Base-by-base conservation (phyloP, 1,140 invertebrate species). In the Hypsibius dujardini region DNA sequence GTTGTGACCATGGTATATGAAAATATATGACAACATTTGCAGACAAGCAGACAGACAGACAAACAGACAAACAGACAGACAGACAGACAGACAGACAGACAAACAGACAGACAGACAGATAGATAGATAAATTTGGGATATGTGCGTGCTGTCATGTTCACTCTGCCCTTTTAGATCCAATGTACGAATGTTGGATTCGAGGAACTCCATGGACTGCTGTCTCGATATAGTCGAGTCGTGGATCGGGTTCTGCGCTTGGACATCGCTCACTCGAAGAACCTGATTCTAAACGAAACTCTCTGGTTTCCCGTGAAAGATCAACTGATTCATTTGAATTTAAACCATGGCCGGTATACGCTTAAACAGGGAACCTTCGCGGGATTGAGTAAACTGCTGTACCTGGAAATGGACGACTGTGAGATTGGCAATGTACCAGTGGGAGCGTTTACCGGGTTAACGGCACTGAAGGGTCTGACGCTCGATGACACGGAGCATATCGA, bases 401-500 rank as follows among this genome's bases (percentile, higher is more conserved):
- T 67, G 62, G 62, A 67, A 42, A 12, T 67, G 62, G 42, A 45
- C 12, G 62, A 67, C 45, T 12, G 42, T 67, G 62, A 67, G 42
- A 3, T 67, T 12, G 42, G 12, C 12, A 42, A 7, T 12, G 45
- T 67, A 7, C 42, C 62, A 42, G 3, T 12, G 7, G 62, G 62
- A 7, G 45, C 42, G 62, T 67, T 67, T 45, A 42, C 12, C 7
- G 62, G 62, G 3, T 67, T 67, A 42, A 67, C 62, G 62, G 62
- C 62, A 42, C 42, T 67, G 62, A 12, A 42, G 12, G 62, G 62
- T 7, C 62, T 67, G 62, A 15, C 12, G 7, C 42, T 67, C 12
- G 62, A 67, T 42, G 62, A 67, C 62, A 67, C 12, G 3, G 62
- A 67, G 12, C 62, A 67, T 45, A 67, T 67, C 12, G 62, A 67